Base-by-base conservation (phyloP, 1,140 invertebrate genomes). In the Episyrphus balteatus region DNA sequence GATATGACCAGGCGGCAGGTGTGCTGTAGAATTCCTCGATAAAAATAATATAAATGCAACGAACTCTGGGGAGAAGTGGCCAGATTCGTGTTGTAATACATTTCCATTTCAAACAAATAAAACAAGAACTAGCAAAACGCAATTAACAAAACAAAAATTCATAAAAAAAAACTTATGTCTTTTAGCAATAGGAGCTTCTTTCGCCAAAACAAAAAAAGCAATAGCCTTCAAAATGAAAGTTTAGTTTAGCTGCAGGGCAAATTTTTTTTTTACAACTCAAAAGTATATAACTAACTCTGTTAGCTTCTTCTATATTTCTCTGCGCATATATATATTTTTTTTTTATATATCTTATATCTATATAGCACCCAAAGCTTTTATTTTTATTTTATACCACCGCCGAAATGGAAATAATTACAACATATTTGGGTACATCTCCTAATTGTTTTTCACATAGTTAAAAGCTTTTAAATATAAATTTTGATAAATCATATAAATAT, bases 1-100 rank as follows among this genome's bases (percentile, higher is more conserved):
- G 72, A 77, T 76, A 76, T 76, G 73, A 76, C 75, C 75, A 77
- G 70, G 70, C 75, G 73, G 72, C 71, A 74, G 73, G 61, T 55
- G 70, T 73, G 71, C 71, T 63, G 69, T 70, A 66, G 72, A 67
- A 66, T 66, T 67, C 63, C 63, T 66, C 63, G 64, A 67, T n/a
- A 67, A 62, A 59, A 59, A 62, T 66, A 58, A 54, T 55, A 50
- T 15, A 9, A 9, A 56, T 46, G 59, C 44, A 53, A 64, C 51
- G 57, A 55, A 53, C 64, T 67, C 63, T 61, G 64, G 64, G 64
- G 64, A 67, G 61, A 67, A 67, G 64, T 53, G 61, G 63, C 64
- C 63, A 67, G 59, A 57, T 47, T 21, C 39, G 62, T 66, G 62
- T 66, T 66, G 62, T 66, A 66, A 66, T 65, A 61, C 62, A 66